Evolutionary conservation across 2,888 invertebrate species (phyloP), one percentile per base, ranked within the genome.

Genomic region (Melieria picta): DNA sequence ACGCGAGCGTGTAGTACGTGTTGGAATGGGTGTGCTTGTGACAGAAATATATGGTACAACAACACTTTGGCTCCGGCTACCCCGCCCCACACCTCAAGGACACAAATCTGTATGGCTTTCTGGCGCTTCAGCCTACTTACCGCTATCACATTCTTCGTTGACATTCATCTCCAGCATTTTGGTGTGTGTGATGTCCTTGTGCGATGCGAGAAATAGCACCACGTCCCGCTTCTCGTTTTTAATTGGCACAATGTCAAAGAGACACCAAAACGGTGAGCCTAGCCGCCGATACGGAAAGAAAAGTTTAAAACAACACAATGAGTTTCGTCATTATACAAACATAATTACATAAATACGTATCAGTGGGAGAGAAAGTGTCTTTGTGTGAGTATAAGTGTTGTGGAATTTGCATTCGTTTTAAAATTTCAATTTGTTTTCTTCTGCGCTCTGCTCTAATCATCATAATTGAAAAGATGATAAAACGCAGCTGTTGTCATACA

Each of bases 161-260:
- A 91, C 91, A 84, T 91, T 91, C 92, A 93, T 92, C 87, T 94
- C 94, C 78, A 93, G 92, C 93, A 94, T 93, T 89, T 95, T 96
- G 79, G 94, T 94, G 87, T 94, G 93, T 73, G 97, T 96, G 88
- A 98, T 95, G 88, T 98, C 97, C 89, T 98, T 98, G 89, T 97
- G 97, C 42, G 97, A 97, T 75, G 97, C 97, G 86, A 98, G 91
- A 87, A 96, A 98, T 81, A 98, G 89, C 47, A 98, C 98, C 83
- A 98, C 97, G 89, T 97, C 97, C 76, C 97, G 91, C 88, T 98
- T 98, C 87, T 98, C 98, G 90, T 98, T 98, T 89, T 98, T 98
- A 88, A 98, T 98, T 84, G 98, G 98, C 76, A 98, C 97, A 87
- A 98, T 96, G 89, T 98, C 98, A 88, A 98, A 91, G 80, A 98